phyloP scores from a whole-genome alignment of 1,140 invertebrate genomes.

The Tetramorium parvispinum region DNA sequence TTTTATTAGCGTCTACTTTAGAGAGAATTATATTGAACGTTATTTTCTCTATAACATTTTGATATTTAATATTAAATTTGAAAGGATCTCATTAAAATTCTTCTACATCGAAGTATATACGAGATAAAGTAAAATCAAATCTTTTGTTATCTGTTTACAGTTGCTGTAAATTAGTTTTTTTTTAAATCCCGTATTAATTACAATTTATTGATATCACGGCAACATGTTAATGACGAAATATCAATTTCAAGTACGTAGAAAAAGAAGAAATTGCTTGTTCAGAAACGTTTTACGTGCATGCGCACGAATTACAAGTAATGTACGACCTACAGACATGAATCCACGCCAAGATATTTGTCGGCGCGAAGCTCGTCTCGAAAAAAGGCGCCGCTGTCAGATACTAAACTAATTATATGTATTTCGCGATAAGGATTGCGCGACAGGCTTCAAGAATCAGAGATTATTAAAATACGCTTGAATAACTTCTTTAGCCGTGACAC shows the following conservation, averaged over 20 bases:
- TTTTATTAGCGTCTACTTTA: neutral
- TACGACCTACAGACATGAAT: constrained; percentile 14
- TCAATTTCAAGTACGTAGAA: neutral
- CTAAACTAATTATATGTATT: constrained; percentile 62
- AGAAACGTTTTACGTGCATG: neutral
- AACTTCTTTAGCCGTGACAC: constrained; percentile 31
- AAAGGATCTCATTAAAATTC: neutral
- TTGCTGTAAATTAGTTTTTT: neutral
- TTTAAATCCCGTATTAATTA: neutral
- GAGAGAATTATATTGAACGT: neutral
- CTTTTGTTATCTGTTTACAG: neutral
- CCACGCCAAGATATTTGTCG: constrained; percentile 6
- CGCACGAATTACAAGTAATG: neutral
- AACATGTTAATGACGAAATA: neutral
- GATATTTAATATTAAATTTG: neutral
- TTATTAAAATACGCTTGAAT: constrained; percentile 36
- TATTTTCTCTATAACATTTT: neutral
- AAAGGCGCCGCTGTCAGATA: constrained; percentile 59
- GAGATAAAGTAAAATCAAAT: neutral
- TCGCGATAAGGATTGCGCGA: constrained; percentile 54
- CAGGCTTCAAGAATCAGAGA: constrained; percentile 46
- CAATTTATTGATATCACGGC: neutral
- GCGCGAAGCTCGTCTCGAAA: constrained; percentile 28
- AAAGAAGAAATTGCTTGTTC: neutral
- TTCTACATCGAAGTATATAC: neutral